These are phyloP conservation scores for Epinephelus malabaricus DNA, from an alignment of 2,797 vertebrate species.

Conservation along the genomic window DNA sequence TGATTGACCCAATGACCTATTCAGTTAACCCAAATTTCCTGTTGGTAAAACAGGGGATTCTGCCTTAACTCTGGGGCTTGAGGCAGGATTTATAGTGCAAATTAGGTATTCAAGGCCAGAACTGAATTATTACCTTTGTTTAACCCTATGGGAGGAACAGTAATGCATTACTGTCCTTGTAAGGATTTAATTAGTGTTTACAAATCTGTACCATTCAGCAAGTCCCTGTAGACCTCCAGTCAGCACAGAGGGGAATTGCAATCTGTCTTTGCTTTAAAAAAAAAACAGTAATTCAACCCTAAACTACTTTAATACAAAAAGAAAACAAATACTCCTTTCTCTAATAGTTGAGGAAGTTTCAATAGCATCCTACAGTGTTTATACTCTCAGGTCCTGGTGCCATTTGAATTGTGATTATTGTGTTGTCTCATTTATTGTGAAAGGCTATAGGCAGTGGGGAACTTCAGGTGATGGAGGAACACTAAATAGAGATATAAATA, in stretches of 20 bases:
- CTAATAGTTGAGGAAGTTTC: not conserved
- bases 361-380: not conserved
- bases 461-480: conserved; percentile 3
- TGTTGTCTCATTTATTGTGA: conserved; percentile 24
- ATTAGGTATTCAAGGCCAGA: conserved; percentile 16
- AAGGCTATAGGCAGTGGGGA: conserved; percentile 4
- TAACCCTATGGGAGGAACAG: conserved; percentile 18
- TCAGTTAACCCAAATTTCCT: not conserved
- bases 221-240: conserved; percentile 12
- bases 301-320: not conserved
- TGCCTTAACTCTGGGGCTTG: not conserved
- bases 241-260: conserved; percentile 18
- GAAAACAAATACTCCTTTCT: not conserved
- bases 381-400: not conserved
- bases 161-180: conserved; percentile 26
- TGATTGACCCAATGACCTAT: conserved; percentile 19
- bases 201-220: conserved; percentile 17
- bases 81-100: conserved; percentile 6
- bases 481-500: conserved; percentile 74
- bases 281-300: not conserved
- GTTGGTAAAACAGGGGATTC: conserved; percentile 1
- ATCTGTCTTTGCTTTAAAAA: conserved; percentile 11
- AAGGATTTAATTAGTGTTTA: conserved; percentile 33
- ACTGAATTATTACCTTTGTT: conserved; percentile 33
- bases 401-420: conserved; percentile 25